Evolutionary conservation across 2,888 invertebrate genomes (phyloP), one percentile per base, ranked within the genome.

Genomic region (Cephus runcator): DNA sequence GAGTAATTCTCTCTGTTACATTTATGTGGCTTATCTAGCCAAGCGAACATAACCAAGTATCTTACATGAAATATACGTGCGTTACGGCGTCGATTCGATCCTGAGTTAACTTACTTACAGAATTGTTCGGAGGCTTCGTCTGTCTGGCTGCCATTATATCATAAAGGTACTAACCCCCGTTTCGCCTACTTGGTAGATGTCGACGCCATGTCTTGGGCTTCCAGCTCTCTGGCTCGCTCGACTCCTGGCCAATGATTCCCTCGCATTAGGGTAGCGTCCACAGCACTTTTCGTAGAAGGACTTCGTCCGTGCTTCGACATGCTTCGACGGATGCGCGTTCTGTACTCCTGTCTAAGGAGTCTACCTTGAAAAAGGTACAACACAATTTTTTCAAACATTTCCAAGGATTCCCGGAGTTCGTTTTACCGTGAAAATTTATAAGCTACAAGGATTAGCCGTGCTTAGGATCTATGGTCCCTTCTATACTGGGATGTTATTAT

Each of bases 61-160:
- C 56, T 56, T 56, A 23, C 23, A 56, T 56, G 56, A 56, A 56
- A 56, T 56, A 6, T 56, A 56, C 23, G 56, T 56, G 1, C 56
- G 9, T 56, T 56, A 23, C 15, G 56, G 23, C 56, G 56, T 23
- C 56, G 9, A 56, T 56, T 56, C 23, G 56, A 56, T 56, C 9
- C 56, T 23, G 23, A 56, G 23, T 56, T 15, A 56, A 56, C 56
- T 56, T 56, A 6, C 15, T 56, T 56, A 56, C 23, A 56, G 23
- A 56, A 56, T 56, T 56, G 6, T 56, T 56, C 23, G 23, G 23
- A 56, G 23, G 56, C 56, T 56, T 56, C 56, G 23, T 23, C 56
- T 56, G 76, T 80, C 82, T 78, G 79, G 76, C 80, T 84, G 80
- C 81, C 81, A 84, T 85, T 85, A 86, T 83, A 84, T 86, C 85